A percentile compares a stretch with the other conserved stretches of the same genome.
phyloP scores from a whole-genome alignment of 2,888 invertebrate species.

The Rhamnusium bicolor region DNA sequence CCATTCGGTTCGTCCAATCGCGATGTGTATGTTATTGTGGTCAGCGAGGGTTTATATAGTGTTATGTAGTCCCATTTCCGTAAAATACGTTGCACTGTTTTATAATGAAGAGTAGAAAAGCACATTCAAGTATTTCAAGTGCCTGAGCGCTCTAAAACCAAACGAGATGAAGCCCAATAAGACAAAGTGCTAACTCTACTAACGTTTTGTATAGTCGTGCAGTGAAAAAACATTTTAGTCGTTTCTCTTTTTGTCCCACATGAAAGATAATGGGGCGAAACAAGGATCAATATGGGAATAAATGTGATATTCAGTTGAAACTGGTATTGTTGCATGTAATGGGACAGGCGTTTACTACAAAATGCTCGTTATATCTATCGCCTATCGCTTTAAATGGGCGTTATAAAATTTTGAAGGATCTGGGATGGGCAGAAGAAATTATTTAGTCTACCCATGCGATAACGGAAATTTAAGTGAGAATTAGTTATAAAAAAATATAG shows the following conservation, averaged over 20 bases:
- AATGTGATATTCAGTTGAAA: constrained; percentile 9
- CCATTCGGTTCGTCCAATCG: constrained; percentile 46
- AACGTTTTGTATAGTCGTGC: constrained; percentile 25
- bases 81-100: constrained; percentile 65
- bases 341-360: constrained; percentile 11
- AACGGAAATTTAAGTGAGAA: no score
- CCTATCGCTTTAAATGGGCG: background rate
- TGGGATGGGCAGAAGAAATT: background rate
- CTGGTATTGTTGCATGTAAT: constrained; percentile 5
- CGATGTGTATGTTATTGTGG: constrained; percentile 55
- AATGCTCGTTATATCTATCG: background rate
- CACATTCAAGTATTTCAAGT: constrained; percentile 63
- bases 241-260: constrained; percentile 29
- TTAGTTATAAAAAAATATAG: no score
- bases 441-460: no score
- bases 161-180: constrained; percentile 67
- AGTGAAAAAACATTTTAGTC: constrained; percentile 14
- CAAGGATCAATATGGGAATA: constrained; percentile 27
- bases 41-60: constrained; percentile 63
- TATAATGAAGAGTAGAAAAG: constrained; percentile 68
- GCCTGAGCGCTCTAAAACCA: constrained; percentile 62
- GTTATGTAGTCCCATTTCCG: constrained; percentile 65
- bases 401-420: background rate
- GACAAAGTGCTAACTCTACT: constrained; percentile 65
- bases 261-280: constrained; percentile 32